Conservation (phyloP, 2,797 vertebrate species). For the Setipinna tenuifilis region DNA sequence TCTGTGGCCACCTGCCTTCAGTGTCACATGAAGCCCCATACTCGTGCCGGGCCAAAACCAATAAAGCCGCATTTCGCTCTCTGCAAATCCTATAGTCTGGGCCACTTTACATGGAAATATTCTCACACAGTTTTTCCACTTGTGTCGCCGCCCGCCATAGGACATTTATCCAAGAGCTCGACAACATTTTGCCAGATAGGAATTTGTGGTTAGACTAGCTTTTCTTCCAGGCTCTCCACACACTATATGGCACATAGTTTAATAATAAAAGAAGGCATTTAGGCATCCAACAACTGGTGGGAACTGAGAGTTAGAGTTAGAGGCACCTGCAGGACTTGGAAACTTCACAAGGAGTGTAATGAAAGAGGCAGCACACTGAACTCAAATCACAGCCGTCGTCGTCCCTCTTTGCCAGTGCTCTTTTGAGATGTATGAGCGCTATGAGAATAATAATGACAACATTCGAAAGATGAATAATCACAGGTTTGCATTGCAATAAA, state of each 20-base stretch:
- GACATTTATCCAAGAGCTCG: slow-evolving; percentile 12
- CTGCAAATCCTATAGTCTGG: slow-evolving; percentile 18
- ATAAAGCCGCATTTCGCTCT: background rate
- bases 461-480: background rate
- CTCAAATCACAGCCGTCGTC: background rate
- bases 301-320: background rate
- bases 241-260: slow-evolving; percentile 15
- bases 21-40: slow-evolving; percentile 22
- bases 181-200: slow-evolving; percentile 21
- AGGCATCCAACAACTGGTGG: slow-evolving; percentile 9
- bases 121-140: slow-evolving; percentile 16
- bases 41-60: background rate
- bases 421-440: background rate
- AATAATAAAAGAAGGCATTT: slow-evolving; percentile 15
- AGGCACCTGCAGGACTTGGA: slow-evolving; percentile 21
- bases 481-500: background rate
- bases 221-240: background rate
- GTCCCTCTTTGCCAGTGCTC: background rate
- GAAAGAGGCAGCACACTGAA: background rate
- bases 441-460: background rate
- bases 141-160: slow-evolving; percentile 1
- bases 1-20: slow-evolving; percentile 2
- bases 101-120: slow-evolving; percentile 10
- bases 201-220: slow-evolving; percentile 21
- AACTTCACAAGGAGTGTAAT: background rate